Conservation (phyloP, 2,113 vertebrate genomes). For the Anhinga anhinga region DNA sequence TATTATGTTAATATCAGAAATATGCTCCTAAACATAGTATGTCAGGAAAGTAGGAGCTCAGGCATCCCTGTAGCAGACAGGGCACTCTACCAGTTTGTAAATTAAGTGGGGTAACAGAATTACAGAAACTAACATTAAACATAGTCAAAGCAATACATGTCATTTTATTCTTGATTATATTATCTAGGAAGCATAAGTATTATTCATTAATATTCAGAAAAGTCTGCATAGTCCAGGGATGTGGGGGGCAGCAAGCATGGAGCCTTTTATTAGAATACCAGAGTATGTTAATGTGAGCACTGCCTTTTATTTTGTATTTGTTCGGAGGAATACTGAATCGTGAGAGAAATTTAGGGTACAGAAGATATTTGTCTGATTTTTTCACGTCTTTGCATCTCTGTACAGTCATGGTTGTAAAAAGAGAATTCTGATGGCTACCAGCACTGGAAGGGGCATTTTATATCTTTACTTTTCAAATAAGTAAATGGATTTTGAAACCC, state of each 20-base stretch:
- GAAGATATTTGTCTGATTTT: background rate
- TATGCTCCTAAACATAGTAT: background rate
- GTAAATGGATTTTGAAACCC: background rate
- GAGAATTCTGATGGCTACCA: background rate
- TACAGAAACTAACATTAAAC: background rate
- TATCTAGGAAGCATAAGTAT: background rate
- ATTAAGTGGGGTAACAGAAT: background rate
- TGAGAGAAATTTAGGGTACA: background rate
- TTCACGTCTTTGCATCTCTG: background rate
- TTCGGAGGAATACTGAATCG: background rate
- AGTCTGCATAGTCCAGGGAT: background rate
- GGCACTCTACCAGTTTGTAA: background rate
- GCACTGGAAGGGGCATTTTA: background rate
- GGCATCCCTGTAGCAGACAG: background rate
- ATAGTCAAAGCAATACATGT: background rate
- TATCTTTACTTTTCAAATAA: background rate
- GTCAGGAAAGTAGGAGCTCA: background rate
- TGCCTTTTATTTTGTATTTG: background rate
- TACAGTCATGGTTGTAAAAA: background rate
- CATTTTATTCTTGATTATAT: background rate
- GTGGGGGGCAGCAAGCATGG: background rate
- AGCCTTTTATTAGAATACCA: background rate
- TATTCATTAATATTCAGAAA: background rate
- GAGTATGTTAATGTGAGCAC: background rate
- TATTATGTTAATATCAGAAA: background rate